Evolutionary conservation across 2,888 invertebrate genomes (phyloP), one percentile per base, ranked within the genome.

Genomic region (Drosophila fungiperda): DNA sequence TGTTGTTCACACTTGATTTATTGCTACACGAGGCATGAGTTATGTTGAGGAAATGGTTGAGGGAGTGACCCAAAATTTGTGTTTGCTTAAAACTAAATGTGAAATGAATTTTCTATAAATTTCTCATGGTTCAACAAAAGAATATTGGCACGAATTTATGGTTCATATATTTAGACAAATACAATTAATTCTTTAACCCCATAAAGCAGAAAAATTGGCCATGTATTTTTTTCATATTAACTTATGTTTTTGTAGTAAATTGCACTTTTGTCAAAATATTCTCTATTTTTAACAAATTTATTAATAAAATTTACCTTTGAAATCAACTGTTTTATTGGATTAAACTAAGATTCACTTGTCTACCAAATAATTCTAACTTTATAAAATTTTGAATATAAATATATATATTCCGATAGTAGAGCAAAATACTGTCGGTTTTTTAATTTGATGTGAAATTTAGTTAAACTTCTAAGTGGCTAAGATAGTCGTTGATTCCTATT

Each of bases 1-100:
- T 75, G 67, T 36, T 68, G 78, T 60, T 52, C 15, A 52, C 33
- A 55, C 45, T 55, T 78, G 78, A 78, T 78, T 80, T 78, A 78
- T 76, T 40, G 59, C 38, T 17, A 36, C 50, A 33, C 23, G 20
- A 9, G 26, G 26, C 55, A 45, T 76, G 80, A 78, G 33, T 66
- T 80, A 80, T 80, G 60, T 15, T 26, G n/a, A 15, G 8, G n/a
- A 36, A 58, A 35, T 61, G 17, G 6, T 17, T 55, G 48, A 36
- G 48, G 40, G 48, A 12, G 20, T 38, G 32, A 26, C 35, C 17
- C 52, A 32, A 36, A 48, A 20, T 40, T 23, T 49, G 7, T 23
- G 9, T 29, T 5, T 32, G 40, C 4, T 23, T 20, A 50, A 50
- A 33, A 50, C 15, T n/a, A 49, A 50, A 49, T 58, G 20, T 32